phyloP scores from a whole-genome alignment of 2,797 vertebrate genomes.

The Meda fulgida region DNA sequence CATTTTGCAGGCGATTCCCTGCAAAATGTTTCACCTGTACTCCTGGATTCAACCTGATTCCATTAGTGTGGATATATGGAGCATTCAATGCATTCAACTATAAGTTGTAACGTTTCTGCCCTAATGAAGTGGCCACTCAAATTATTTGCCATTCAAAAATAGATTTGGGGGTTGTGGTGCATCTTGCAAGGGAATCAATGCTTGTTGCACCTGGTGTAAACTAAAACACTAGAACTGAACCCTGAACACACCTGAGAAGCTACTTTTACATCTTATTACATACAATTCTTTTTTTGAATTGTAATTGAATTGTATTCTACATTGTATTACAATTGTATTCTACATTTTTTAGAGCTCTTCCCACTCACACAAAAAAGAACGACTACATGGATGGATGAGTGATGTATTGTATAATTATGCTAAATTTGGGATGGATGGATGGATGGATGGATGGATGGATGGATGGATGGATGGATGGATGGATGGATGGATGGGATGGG shows the following conservation, averaged over 20 bases:
- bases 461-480: fast-evolving
- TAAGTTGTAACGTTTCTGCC: conserved; percentile 46
- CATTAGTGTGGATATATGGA: conserved; percentile 57
- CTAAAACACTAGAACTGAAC: background rate
- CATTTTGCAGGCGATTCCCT: conserved; percentile 26
- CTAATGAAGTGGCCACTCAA: conserved; percentile 53
- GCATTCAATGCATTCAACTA: conserved; percentile 44
- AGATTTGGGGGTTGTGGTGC: conserved; percentile 13
- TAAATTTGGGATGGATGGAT: background rate
- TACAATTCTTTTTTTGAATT: too few species aligned
- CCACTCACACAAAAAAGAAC: background rate
- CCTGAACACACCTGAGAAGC: background rate
- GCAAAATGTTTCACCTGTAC: conserved; percentile 42
- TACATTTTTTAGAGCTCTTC: too few species aligned
- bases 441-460: background rate
- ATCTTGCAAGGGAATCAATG: conserved; percentile 6
- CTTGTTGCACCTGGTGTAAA: background rate
- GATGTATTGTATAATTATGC: background rate
- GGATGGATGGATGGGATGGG: background rate
- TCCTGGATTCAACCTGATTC: conserved; percentile 52
- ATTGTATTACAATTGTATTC: too few species aligned
- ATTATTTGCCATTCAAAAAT: conserved; percentile 48
- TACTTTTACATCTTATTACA: background rate
- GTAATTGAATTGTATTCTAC: too few species aligned
- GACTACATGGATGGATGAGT: background rate